Evolutionary conservation across 2,888 invertebrate genomes (phyloP), one percentile per base, ranked within the genome.

Genomic region (Chymomyza caudatula): DNA sequence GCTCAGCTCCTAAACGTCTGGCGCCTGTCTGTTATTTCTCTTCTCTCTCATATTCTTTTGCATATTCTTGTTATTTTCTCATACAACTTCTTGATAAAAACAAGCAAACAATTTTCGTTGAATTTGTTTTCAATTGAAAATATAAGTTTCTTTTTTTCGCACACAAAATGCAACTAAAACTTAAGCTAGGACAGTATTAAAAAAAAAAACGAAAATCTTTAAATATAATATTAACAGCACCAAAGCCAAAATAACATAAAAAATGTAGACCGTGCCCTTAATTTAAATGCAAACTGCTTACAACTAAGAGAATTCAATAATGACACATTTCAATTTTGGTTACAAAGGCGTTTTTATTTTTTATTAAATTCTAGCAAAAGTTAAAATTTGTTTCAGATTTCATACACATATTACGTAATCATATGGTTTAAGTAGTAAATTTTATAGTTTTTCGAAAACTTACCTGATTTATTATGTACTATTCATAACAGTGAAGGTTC

Each of bases 311-410:
- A 74, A 78, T 81, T 69, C 79, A 83, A 85, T 83, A 85, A 83
- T 72, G 76, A 85, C 83, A 80, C 25, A 53, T 53, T 53, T 81
- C 73, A 80, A 80, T 78, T 81, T 79, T 81, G 78, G 63, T 78
- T 74, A 64, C 76, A 78, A 76, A 72, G 63, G 63, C 63, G 78
- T 69, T 76, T 82, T 56, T 62, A 22, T 29, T 44, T 3, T 62
- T 49, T 37, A 22, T 44, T 47, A 13, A 47, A 20, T 20, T 22
- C 56, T 53, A 44, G 22, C n/a, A 42, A 43, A 37, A 15, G 11
- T 19, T 42, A 20, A 42, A 15, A 44, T 57, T 44, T 43, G 13
- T 17, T 54, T 23, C 2, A 56, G 13, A 19, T 20, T 56, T 13
- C 11, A 42, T 54, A 23, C 25, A 17, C 29, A 37, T 37, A 11